Percentiles rank a stretch among this genome's conserved stretches.
phyloP scores from a whole-genome alignment of 2,113 vertebrate species.

The Lepus americanus region DNA sequence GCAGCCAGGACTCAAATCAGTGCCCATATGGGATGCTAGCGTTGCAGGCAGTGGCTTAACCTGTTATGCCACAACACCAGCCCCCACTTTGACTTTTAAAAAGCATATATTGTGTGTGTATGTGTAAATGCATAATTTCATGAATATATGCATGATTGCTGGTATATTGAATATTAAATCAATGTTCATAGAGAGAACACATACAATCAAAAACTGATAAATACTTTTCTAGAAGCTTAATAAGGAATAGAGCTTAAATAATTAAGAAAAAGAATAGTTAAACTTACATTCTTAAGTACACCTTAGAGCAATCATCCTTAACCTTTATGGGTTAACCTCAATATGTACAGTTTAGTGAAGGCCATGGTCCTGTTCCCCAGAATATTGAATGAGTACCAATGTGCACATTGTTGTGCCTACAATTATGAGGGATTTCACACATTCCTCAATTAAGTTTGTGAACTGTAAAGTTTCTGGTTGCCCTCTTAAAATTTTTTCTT shows the following conservation, averaged over 20 bases:
- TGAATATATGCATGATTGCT: conserved; percentile 38
- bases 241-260: conserved; percentile 17
- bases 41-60: too few species aligned
- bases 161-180: conserved; percentile 64
- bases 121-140: background rate
- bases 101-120: background rate
- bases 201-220: conserved; percentile 59
- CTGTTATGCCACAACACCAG: too few species aligned
- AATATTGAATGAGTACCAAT: background rate
- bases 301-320: conserved; percentile 4
- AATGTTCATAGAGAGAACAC: conserved; percentile 39
- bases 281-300: background rate
- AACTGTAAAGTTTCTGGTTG: background rate
- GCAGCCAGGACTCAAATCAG: too few species aligned
- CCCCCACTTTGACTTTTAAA: background rate
- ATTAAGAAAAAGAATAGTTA: conserved; percentile 9
- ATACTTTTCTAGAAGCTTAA: conserved; percentile 56
- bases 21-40: too few species aligned
- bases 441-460: background rate
- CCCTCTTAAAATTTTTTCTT: background rate
- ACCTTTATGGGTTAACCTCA: background rate
- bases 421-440: background rate
- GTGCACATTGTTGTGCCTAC: background rate
- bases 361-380: background rate
- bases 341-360: conserved; percentile 4